These are phyloP conservation scores for Argynnis bischoffii DNA, from an alignment of 2,888 invertebrate species.

Conservation along the genomic window DNA sequence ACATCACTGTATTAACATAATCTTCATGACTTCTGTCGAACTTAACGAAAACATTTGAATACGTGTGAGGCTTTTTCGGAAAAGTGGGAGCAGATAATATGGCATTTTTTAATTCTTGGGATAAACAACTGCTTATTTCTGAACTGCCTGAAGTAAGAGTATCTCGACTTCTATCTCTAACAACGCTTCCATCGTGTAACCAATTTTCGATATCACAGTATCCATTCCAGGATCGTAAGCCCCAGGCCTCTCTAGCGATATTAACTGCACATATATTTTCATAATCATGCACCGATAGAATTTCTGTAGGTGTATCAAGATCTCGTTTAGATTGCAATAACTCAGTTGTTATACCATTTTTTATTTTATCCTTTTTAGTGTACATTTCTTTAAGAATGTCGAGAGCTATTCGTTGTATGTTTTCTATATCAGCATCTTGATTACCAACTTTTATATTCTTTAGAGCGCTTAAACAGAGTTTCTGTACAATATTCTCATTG, in stretches of 20 bases:
- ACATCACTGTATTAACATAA: constrained; percentile 79
- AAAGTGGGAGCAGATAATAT: constrained; percentile 73
- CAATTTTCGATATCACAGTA: constrained; percentile 85
- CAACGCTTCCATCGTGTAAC: constrained; percentile 84
- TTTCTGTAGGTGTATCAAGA: constrained; percentile 80
- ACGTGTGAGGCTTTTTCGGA: constrained; percentile 70
- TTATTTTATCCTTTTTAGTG: constrained; percentile 73
- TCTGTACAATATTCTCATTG: constrained; percentile 80
- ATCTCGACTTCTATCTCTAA: constrained; percentile 81
- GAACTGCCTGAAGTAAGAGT: constrained; percentile 83
- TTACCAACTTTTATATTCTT: constrained; percentile 81
- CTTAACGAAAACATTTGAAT: constrained; percentile 75
- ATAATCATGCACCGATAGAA: constrained; percentile 84
- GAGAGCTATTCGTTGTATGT: constrained; percentile 79
- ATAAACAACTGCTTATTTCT: constrained; percentile 77
- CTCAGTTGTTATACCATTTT: constrained; percentile 59
- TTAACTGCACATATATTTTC: constrained; percentile 86
- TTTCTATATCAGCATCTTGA: constrained; percentile 79
- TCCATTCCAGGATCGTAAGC: constrained; percentile 84
- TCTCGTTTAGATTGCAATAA: constrained; percentile 71
- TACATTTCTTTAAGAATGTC: constrained; percentile 81
- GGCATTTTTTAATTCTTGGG: constrained; percentile 73
- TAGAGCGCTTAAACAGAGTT: constrained; percentile 76
- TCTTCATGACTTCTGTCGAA: constrained; percentile 75
- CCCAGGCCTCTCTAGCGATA: constrained; percentile 85